These are phyloP conservation scores for Hesperophylax magnus DNA, from an alignment of 1,140 invertebrate species.

Conservation along the genomic window DNA sequence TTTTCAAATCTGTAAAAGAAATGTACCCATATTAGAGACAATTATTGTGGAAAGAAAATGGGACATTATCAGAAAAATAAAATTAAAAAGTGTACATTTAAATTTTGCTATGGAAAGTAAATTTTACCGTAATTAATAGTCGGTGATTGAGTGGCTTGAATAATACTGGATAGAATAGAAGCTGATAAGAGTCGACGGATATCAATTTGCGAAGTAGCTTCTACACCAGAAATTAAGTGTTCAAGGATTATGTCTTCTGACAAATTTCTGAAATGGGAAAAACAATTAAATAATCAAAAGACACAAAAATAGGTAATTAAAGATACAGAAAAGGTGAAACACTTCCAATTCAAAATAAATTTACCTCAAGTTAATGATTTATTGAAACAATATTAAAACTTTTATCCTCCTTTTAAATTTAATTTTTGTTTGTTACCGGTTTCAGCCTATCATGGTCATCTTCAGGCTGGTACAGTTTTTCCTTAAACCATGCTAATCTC, in stretches of 20 bases:
- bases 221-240: constrained; percentile 39
- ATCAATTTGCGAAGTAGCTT: constrained; percentile 15
- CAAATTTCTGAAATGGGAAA: constrained; percentile 45
- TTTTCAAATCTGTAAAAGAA: constrained; percentile 50
- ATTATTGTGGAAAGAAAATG: neutral
- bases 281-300: neutral
- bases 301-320: neutral
- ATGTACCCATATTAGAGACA: neutral
- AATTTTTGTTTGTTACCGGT: too few relatives aligned
- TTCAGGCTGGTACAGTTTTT: too few relatives aligned
- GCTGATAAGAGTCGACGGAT: constrained; percentile 28
- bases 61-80: neutral
- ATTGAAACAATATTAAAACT: too few relatives aligned
- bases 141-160: constrained; percentile 35
- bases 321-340: neutral
- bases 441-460: too few relatives aligned
- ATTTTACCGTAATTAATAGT: constrained; percentile 43
- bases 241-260: constrained; percentile 32
- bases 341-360: neutral
- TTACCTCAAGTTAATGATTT: too few relatives aligned
- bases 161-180: constrained; percentile 34
- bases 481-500: too few relatives aligned
- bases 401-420: too few relatives aligned
- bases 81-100: neutral
- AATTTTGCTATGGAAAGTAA: neutral